phyloP scores from a whole-genome alignment of 2,113 vertebrate species.

The Hirundichthys speculiger region DNA sequence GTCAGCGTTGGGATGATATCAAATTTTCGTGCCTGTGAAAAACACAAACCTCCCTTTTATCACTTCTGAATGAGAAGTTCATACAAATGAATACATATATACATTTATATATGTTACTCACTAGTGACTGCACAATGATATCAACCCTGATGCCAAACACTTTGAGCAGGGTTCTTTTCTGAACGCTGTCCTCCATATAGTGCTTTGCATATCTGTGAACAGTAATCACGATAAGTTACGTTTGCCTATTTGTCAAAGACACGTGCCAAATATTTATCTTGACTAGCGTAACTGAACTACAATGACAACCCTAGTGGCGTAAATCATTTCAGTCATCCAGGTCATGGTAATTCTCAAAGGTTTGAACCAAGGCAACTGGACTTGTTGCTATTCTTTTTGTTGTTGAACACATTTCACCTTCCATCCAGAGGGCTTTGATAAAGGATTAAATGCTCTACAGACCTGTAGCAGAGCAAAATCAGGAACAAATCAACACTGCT shows the following conservation, averaged over 20 bases:
- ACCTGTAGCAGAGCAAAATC: background rate
- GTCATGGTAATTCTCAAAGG: too few species aligned
- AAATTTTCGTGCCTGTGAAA: slow-evolving; percentile 91
- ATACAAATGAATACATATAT: background rate
- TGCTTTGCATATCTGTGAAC: slow-evolving; percentile 86
- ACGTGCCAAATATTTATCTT: too few species aligned
- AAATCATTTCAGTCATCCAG: too few species aligned
- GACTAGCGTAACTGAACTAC: too few species aligned
- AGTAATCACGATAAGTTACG: background rate
- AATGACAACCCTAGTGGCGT: too few species aligned
- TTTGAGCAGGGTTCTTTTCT: slow-evolving; percentile 89
- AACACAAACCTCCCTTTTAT: fast-evolving
- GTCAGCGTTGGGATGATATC: slow-evolving; percentile 97
- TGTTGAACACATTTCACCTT: too few species aligned
- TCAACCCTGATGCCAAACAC: slow-evolving; percentile 94
- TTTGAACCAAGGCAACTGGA: too few species aligned
- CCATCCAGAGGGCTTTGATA: too few species aligned
- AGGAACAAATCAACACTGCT: background rate
- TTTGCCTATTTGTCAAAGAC: background rate
- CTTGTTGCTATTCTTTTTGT: too few species aligned
- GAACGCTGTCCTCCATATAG: slow-evolving; percentile 79
- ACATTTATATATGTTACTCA: slow-evolving; percentile 52
- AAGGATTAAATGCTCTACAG: background rate
- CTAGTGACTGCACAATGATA: slow-evolving; percentile 92
- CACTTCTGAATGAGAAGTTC: background rate